These are phyloP conservation scores for Eulimnadia texana DNA, from an alignment of 1,140 invertebrate species.

Conservation along the genomic window DNA sequence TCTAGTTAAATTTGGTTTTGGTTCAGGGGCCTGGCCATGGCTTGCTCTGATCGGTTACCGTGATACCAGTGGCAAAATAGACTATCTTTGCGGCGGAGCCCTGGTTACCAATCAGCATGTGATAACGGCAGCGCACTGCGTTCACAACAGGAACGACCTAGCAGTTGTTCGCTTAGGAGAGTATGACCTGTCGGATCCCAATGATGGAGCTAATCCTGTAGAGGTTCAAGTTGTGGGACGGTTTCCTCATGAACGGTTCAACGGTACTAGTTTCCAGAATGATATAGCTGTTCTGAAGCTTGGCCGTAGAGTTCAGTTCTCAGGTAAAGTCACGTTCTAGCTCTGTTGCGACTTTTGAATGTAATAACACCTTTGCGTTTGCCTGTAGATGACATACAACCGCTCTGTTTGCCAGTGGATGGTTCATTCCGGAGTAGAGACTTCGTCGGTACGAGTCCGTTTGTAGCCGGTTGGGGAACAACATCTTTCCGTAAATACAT, in stretches of 20 bases:
- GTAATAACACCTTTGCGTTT: not conserved
- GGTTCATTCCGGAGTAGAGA: conserved; percentile 31
- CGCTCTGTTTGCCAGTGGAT: conserved; percentile 55
- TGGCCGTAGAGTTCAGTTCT: conserved; percentile 38
- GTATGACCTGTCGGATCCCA: conserved; percentile 42
- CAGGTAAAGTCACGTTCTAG: conserved; percentile 31
- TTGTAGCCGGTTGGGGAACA: conserved; percentile 63
- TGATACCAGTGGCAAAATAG: conserved; percentile 28
- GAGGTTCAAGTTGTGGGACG: conserved; percentile 42
- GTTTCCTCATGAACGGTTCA: conserved; percentile 49
- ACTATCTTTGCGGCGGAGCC: conserved; percentile 61
- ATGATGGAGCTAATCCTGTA: conserved; percentile 44
- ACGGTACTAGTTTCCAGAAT: conserved; percentile 43
- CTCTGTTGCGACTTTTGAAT: not conserved
- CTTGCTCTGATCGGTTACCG: conserved; percentile 49
- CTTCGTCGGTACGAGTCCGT: conserved; percentile 38
- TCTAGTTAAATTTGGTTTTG: not conserved
- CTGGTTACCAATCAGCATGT: conserved; percentile 55
- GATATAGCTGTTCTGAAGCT: conserved; percentile 62
- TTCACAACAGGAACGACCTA: conserved; percentile 30
- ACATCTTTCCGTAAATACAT: conserved; percentile 25
- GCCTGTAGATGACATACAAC: conserved; percentile 44
- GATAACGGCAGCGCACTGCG: conserved; percentile 71
- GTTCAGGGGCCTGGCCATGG: conserved; percentile 53
- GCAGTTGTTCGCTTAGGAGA: conserved; percentile 49